phyloP scores from a whole-genome alignment of 2,113 vertebrate species.

The Peromyscus polionotus region DNA sequence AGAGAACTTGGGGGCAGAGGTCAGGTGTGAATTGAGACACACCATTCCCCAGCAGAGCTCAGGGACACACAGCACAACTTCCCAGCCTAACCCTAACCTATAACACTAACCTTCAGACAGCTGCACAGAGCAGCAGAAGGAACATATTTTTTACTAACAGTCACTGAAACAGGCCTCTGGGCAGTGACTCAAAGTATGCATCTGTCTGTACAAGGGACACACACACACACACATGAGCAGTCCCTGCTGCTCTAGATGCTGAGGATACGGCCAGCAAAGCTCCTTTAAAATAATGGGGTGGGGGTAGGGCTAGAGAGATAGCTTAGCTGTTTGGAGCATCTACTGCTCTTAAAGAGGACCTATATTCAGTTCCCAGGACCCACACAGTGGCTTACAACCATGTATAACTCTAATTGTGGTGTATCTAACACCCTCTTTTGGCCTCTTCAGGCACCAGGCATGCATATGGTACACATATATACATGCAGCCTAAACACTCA shows the following conservation, averaged over 20 bases:
- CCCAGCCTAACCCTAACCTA: neutral
- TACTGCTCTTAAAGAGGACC: neutral
- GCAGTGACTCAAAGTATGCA: neutral
- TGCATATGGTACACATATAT: neutral
- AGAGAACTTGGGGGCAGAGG: neutral
- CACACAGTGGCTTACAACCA: neutral
- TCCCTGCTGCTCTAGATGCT: neutral
- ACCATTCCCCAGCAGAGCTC: neutral
- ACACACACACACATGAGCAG: neutral
- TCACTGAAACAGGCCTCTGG: neutral
- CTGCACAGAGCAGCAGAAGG: neutral
- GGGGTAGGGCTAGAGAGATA: neutral
- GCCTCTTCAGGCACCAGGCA: neutral
- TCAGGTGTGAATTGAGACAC: rapidly evolving
- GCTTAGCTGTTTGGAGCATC: neutral
- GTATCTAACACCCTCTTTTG: neutral
- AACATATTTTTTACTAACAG: rapidly evolving
- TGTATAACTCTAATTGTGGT: neutral
- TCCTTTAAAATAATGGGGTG: neutral
- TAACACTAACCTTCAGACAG: too few relatives aligned
- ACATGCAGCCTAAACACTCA: neutral
- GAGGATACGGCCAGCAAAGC: neutral
- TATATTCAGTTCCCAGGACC: neutral
- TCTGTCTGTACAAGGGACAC: neutral
- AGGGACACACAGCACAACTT: rapidly evolving